These are phyloP conservation scores for Belonocnema kinseyi DNA, from an alignment of 1,140 invertebrate species.

Conservation along the genomic window DNA sequence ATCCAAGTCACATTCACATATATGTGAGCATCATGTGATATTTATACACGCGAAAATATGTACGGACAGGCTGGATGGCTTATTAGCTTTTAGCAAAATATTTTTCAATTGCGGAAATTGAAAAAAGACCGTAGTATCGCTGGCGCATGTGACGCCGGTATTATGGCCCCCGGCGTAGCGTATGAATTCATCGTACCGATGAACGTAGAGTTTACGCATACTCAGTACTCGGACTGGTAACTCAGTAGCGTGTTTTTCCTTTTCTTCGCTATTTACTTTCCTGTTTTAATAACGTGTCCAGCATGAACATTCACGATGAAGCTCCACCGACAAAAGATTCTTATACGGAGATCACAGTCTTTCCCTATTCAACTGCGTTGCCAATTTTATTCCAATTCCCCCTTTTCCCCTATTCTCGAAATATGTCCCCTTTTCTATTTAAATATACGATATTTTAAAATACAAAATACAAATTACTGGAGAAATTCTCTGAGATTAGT, in stretches of 20 bases:
- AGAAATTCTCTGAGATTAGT: no score
- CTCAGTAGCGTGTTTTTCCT: slow-evolving; percentile 6
- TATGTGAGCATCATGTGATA: neutral
- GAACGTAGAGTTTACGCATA: neutral
- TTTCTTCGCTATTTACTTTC: slow-evolving; percentile 17
- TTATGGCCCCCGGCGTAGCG: neutral
- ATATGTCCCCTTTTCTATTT: no score
- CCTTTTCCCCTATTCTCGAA: no score
- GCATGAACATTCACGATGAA: neutral
- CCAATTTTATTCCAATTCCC: no score
- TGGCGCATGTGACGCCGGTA: neutral
- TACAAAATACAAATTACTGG: no score
- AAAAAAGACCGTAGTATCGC: neutral
- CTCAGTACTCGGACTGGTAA: neutral
- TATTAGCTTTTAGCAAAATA: slow-evolving; percentile 26
- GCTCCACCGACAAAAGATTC: neutral
- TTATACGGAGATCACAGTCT: neutral
- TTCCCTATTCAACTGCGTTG: no score
- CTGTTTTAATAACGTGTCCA: neutral
- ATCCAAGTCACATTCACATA: no score
- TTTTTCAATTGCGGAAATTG: slow-evolving; percentile 26
- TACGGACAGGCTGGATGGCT: neutral
- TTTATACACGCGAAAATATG: neutral
- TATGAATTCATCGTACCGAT: neutral
- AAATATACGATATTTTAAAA: no score